These are phyloP conservation scores for Ceratina calcarata DNA, from an alignment of 1,140 invertebrate species.

Conservation along the genomic window DNA sequence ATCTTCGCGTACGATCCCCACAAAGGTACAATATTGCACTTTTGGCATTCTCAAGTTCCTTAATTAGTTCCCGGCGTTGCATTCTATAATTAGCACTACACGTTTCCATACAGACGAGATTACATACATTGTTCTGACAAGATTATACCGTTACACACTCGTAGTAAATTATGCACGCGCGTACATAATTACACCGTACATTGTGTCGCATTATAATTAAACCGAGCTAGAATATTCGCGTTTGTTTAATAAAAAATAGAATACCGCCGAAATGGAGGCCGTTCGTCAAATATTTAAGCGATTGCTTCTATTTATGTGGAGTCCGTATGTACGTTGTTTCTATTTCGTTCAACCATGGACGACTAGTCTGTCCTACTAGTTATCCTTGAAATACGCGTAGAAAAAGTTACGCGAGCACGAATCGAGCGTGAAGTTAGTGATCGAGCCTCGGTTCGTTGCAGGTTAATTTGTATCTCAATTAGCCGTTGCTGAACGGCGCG, in stretches of 20 bases:
- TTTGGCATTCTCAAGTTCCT: not conserved
- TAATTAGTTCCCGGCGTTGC: not conserved
- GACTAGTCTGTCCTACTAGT: not conserved
- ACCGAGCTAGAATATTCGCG: not conserved
- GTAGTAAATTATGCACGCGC: not conserved
- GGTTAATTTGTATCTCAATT: too few species aligned
- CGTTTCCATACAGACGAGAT: not conserved
- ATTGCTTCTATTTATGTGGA: too few species aligned
- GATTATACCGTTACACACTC: slow-evolving; percentile 3
- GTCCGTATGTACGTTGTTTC: too few species aligned
- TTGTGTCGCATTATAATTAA: not conserved
- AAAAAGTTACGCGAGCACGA: slow-evolving; percentile 4
- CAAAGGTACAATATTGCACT: not conserved
- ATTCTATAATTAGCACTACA: not conserved
- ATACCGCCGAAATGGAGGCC: not conserved
- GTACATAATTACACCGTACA: not conserved
- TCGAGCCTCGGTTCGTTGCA: not conserved
- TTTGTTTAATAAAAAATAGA: not conserved
- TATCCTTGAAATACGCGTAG: slow-evolving; percentile 42
- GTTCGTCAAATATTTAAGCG: not conserved
- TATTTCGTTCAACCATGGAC: too few species aligned
- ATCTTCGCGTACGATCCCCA: not conserved
- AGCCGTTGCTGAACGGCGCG: too few species aligned
- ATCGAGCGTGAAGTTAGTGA: not conserved
- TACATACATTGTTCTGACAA: slow-evolving; percentile 3